A percentile compares a stretch with the other conserved stretches of the same genome.
Conservation (phyloP, 2,797 vertebrate genomes). For the Neomorphus geoffroyi region DNA sequence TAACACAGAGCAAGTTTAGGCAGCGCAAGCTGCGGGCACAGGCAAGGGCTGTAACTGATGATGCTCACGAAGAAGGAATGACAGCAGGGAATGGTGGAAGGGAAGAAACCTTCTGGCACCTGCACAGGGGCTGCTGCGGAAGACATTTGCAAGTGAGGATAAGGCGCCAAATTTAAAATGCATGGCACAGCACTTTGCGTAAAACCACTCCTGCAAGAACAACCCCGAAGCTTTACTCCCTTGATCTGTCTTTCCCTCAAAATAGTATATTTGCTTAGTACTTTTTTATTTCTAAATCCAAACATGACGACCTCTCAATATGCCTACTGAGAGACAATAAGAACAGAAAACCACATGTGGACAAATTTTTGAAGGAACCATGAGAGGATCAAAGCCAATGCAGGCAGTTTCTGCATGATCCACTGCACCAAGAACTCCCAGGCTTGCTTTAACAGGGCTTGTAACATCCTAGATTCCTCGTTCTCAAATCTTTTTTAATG, state of each 20-base stretch:
- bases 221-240: background rate
- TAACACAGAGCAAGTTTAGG: background rate
- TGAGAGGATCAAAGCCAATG: background rate
- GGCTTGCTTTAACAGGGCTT: background rate
- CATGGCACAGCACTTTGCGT: background rate
- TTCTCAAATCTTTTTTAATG: background rate
- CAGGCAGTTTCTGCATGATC: background rate
- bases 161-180: background rate
- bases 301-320: slow-evolving; percentile 5
- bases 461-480: background rate
- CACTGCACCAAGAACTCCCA: background rate
- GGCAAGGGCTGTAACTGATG: background rate
- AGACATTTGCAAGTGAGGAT: background rate
- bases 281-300: slow-evolving; percentile 26
- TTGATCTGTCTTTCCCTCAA: background rate
- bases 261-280: background rate
- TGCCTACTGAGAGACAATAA: slow-evolving; percentile 3
- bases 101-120: background rate
- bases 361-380: background rate
- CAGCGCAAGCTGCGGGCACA: background rate
- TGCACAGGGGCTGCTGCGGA: background rate
- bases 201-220: background rate
- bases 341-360: background rate
- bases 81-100: background rate
- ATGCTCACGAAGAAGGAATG: background rate